A percentile compares a stretch with the other conserved stretches of the same genome.
Conservation (phyloP, 1,140 invertebrate genomes). For the Nomia melanderi region DNA sequence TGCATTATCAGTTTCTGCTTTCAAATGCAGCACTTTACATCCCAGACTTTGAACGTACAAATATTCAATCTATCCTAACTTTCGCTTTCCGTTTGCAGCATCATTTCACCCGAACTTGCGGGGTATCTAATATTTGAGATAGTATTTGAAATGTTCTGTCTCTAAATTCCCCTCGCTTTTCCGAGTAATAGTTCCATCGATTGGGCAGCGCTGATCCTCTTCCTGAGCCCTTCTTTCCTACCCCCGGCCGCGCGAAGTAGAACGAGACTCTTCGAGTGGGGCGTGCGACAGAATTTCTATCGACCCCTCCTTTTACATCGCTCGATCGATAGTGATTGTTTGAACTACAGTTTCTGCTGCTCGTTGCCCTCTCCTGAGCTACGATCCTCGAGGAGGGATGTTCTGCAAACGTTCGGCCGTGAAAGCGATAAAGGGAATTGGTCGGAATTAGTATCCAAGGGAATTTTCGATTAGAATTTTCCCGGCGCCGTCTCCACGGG, state of each 20-base stretch:
- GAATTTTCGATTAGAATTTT: conserved; percentile 32
- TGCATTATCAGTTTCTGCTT: no score
- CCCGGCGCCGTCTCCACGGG: background rate
- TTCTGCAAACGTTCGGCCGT: conserved; percentile 26
- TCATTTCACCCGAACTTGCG: no score
- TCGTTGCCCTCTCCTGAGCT: background rate
- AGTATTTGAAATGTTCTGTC: no score
- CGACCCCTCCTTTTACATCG: background rate
- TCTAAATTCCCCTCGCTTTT: no score
- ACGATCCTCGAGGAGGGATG: background rate
- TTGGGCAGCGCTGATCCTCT: background rate
- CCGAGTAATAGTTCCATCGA: background rate
- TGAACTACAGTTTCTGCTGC: background rate
- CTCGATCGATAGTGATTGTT: background rate
- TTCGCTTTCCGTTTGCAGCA: no score
- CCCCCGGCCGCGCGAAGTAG: background rate
- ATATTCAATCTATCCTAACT: no score
- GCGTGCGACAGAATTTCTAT: background rate
- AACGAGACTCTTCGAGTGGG: background rate
- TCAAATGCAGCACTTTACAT: no score
- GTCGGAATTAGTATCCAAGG: conserved; percentile 12
- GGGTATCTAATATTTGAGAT: no score
- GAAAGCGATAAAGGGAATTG: conserved; percentile 1
- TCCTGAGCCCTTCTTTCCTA: background rate
- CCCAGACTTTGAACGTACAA: no score